These are phyloP conservation scores for Aleiodes sp. DNA, from an alignment of 1,140 invertebrate species.

Conservation along the genomic window DNA sequence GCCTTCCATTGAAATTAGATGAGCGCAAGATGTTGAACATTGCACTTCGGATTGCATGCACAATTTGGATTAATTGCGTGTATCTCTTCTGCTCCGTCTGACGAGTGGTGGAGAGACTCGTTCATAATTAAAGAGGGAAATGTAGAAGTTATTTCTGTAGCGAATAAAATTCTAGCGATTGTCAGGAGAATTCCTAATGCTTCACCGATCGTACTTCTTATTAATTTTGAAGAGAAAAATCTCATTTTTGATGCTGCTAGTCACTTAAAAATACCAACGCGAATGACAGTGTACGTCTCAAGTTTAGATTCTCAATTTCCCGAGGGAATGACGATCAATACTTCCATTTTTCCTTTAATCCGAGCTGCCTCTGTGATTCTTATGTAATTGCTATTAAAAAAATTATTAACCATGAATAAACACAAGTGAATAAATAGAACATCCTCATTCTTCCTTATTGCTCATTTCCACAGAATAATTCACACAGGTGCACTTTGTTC, in stretches of 20 bases:
- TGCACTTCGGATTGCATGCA: too few relatives aligned
- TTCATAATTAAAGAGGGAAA: conserved; percentile 56
- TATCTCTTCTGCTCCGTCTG: neutral
- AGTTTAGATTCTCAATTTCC: conserved; percentile 24
- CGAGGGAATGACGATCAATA: conserved; percentile 30
- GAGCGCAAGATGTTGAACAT: too few relatives aligned
- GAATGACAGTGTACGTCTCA: conserved; percentile 25
- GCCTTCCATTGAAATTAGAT: too few relatives aligned
- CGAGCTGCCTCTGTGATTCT: conserved; percentile 34
- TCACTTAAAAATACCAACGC: conserved; percentile 43
- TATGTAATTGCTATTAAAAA: neutral
- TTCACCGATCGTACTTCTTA: conserved; percentile 37
- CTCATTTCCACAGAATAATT: neutral
- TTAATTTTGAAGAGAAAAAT: conserved; percentile 40
- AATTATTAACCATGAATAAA: neutral
- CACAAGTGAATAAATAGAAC: neutral
- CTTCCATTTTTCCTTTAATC: conserved; percentile 25
- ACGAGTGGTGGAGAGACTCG: conserved; percentile 78
- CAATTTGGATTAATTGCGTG: too few relatives aligned
- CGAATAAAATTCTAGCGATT: conserved; percentile 55
- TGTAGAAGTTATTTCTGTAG: conserved; percentile 43
- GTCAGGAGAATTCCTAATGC: conserved; percentile 31
- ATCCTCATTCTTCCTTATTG: neutral
- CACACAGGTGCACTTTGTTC: neutral
- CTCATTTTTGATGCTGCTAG: conserved; percentile 40